Conservation (phyloP, 1,140 invertebrate genomes). For the Procambarus virginalis region DNA sequence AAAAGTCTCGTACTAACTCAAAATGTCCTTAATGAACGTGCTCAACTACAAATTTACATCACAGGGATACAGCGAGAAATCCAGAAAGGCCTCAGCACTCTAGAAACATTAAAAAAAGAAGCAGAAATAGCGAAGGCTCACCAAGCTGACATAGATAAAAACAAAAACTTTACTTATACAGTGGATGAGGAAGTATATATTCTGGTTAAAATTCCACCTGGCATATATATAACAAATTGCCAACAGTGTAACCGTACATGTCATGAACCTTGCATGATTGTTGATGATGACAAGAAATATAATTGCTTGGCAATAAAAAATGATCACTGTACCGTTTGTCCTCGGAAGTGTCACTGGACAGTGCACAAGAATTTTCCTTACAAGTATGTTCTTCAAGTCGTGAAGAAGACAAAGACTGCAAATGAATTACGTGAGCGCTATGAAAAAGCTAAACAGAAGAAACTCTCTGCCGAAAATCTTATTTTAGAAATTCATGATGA, state of each 20-base stretch:
- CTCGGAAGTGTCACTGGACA: background rate
- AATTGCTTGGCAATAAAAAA: slow-evolving; percentile 17
- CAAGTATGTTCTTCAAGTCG: background rate
- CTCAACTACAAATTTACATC: slow-evolving; percentile 5
- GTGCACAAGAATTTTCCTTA: background rate
- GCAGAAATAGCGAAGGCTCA: background rate
- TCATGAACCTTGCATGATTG: no score
- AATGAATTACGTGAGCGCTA: slow-evolving; percentile 34
- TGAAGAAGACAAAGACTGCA: background rate
- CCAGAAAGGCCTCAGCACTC: background rate
- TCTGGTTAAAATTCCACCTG: no score
- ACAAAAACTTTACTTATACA: slow-evolving; percentile 24
- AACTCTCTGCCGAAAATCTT: background rate
- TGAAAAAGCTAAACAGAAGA: slow-evolving; percentile 2
- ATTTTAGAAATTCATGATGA: background rate
- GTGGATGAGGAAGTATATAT: background rate
- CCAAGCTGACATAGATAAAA: slow-evolving; percentile 19
- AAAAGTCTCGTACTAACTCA: slow-evolving; percentile 21
- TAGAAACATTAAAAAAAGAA: slow-evolving; percentile 25
- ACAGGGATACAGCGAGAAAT: background rate
- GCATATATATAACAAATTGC: no score
- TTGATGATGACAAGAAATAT: background rate
- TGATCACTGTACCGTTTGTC: slow-evolving; percentile 4
- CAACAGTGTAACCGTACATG: no score
- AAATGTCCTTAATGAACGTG: slow-evolving; percentile 29